Percentiles rank a stretch among this genome's conserved stretches.
Conservation (phyloP, 2,113 vertebrate species). For the Ploceus nigricollis region DNA sequence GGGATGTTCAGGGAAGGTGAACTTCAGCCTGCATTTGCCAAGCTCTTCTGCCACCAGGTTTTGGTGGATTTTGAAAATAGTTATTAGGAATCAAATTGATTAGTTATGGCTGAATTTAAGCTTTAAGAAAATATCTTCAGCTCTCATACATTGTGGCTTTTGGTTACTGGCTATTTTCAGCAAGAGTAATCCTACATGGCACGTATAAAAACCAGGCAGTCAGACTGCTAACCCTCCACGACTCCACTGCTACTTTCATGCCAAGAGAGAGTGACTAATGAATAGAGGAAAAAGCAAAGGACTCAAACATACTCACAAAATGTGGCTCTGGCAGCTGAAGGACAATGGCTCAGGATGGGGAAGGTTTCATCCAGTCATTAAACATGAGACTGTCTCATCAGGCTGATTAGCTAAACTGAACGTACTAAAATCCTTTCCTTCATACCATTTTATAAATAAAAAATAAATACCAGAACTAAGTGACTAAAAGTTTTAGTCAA, state of each 20-base stretch:
- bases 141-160: not conserved
- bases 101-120: not conserved
- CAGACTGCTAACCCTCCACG: not conserved
- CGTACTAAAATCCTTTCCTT: not conserved
- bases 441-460: not conserved
- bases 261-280: not conserved
- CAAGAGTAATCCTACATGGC: not conserved
- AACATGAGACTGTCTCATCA: not conserved
- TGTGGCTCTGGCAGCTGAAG: not conserved
- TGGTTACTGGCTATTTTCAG: not conserved
- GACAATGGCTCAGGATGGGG: not conserved
- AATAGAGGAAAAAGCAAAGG: not conserved
- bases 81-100: conserved; percentile 10
- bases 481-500: not conserved
- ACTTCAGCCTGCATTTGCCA: not conserved
- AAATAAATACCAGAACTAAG: not conserved
- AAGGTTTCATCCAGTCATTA: not conserved
- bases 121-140: not conserved
- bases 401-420: not conserved
- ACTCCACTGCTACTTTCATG: not conserved
- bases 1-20: not conserved
- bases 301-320: not conserved
- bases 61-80: conserved; percentile 6
- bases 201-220: not conserved
- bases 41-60: not conserved